Evolutionary conservation across 2,797 vertebrate species (phyloP).

Genomic region (Oreortyx pictus): DNA sequence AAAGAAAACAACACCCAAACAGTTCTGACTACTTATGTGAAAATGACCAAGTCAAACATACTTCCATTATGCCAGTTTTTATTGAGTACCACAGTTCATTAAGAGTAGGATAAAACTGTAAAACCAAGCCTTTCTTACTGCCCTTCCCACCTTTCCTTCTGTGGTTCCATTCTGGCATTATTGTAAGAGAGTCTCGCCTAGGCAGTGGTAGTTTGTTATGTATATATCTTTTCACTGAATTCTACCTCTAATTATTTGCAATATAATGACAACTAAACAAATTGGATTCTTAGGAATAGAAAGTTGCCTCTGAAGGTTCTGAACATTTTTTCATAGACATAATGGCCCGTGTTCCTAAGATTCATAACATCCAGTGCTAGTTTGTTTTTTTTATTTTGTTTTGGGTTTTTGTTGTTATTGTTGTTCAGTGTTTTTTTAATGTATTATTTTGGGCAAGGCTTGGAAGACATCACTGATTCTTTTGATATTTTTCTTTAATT

Average conservation of each 20-base stretch:
- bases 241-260: background rate
- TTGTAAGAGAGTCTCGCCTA: background rate
- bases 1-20: accelerated
- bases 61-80: background rate
- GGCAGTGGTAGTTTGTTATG: background rate
- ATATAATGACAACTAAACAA: background rate
- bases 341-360: background rate
- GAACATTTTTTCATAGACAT: background rate
- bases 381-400: no score
- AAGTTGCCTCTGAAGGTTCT: background rate
- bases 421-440: background rate
- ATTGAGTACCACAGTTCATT: background rate
- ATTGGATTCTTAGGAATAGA: background rate
- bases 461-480: background rate
- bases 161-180: background rate
- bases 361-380: background rate
- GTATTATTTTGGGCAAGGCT: background rate
- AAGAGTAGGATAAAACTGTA: background rate
- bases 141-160: background rate
- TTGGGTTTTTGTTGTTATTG: no score
- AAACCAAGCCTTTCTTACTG: background rate
- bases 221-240: background rate
- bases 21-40: background rate
- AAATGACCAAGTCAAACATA: background rate
- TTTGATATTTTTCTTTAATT: background rate